Base-by-base conservation (phyloP, 2,888 invertebrate species). In the Zaprionus lineosus region DNA sequence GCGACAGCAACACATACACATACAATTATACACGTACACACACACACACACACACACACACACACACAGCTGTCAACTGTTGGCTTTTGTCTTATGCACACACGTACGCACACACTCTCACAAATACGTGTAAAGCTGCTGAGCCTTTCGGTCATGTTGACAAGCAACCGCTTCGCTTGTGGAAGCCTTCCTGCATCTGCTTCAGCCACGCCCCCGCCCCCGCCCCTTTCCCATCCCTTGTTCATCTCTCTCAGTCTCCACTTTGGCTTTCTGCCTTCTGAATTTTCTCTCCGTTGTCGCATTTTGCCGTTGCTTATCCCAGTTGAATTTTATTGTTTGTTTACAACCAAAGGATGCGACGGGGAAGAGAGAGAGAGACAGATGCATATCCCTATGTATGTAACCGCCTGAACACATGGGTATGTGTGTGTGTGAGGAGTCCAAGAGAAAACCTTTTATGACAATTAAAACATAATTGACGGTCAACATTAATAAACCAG, bases 401-500 rank as follows among this genome's bases (percentile, higher is more conserved):
- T n/a, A n/a, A n/a, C n/a, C n/a, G n/a, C n/a, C n/a, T n/a, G n/a
- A n/a, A 55, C 69, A 61, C 46, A 41, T 65, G 53, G 14, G 18
- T 12, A 6, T 28, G 19, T 52, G 24, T 47, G 19, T 46, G 36
- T 47, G 37, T 36, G 46, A 26, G 19, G 33, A 28, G 29, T 11
- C 11, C 46, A 55, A 61, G 66, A 66, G 78, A 52, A 87, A 87
- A 86, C 88, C 88, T 90, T 88, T 89, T 88, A 90, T 86, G 86
- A 86, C 89, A 90, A 90, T 89, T 90, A 89, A 90, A 89, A 90
- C 86, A 86, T 89, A 89, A 89, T 89, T 90, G 90, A 89, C 88
- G 88, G 84, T 88, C 85, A 88, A 87, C 84, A 87, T 86, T 87
- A 82, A 82, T 85, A 82, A 82, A 86, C 74, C 81, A 84, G 73